Base-by-base conservation (phyloP, 2,888 invertebrate species). In the Amphipyra tragopoginis region DNA sequence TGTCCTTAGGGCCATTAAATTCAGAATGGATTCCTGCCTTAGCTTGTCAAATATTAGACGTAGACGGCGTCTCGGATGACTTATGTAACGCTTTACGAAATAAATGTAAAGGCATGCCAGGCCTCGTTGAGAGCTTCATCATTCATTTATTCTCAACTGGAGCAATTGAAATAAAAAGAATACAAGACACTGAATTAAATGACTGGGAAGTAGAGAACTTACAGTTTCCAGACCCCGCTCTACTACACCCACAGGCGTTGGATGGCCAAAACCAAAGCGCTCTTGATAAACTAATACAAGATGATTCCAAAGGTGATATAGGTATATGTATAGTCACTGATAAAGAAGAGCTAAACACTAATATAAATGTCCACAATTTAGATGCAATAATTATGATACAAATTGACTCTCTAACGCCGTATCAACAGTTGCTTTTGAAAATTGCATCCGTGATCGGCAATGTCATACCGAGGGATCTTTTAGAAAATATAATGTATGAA, bases 31-130 rank as follows among this genome's bases (percentile, higher is more conserved):
- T 96, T 45, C 87, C 95, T 0, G 86, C 95, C 29, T 86, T 96
- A 33, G 95, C 96, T 33, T 96, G 96, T 72, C 96, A 96, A 86
- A 93, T 96, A 77, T 86, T 96, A 67, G 94, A 95, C 50, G 96
- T 96, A 0, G 86, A 90, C 49, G 96, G 95, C 0, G 95, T 96
- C 15, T 94, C 96, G 0, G 84, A 82, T 47, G 93, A 95, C 58
- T 85, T 96, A 53, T 93, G 95, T 62, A 88, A 90, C 82, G 93
- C 95, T 38, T 85, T 95, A 1, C 82, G 76, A 63, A 76, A 79
- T 43, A 94, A 92, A 82, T 95, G 95, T 72, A 91, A 92, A 68
- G 95, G 95, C 33, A 83, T 91, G 71, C 95, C 96, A 1, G 95
- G 96, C 8, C 88, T 94, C 64, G 90, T 95, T 26, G 95, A 96